Evolutionary conservation across 2,113 vertebrate species (phyloP).

Genomic region (Halcyon malimbica): DNA sequence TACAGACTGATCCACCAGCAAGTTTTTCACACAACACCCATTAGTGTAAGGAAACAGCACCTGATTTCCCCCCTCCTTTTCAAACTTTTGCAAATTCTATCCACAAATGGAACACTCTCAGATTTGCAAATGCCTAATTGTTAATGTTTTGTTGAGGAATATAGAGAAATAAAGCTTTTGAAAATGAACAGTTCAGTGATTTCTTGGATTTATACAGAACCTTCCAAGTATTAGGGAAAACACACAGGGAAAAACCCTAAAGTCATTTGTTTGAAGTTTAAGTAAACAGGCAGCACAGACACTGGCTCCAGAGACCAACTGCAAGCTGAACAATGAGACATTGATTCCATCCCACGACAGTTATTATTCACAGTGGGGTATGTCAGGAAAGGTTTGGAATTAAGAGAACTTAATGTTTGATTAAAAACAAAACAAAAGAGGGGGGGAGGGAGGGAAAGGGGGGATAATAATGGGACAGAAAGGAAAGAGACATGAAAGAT

Average conservation of each 20-base stretch:
- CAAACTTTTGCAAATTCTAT: not conserved
- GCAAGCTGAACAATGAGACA: not conserved
- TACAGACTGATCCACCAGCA: not conserved
- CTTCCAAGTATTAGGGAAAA: not conserved
- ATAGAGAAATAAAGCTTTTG: not conserved
- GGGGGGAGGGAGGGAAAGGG: too few species aligned
- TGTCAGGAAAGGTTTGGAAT: not conserved
- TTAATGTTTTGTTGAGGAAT: not conserved
- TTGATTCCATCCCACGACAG: not conserved
- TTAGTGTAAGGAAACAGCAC: accelerated
- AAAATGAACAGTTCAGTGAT: not conserved
- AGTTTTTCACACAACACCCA: not conserved
- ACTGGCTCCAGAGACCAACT: not conserved
- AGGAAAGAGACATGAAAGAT: not conserved
- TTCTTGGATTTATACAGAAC: not conserved
- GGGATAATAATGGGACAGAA: not conserved
- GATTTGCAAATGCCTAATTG: not conserved
- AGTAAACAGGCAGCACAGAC: not conserved
- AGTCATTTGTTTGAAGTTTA: not conserved
- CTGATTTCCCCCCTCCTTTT: not conserved
- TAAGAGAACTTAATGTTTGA: not conserved
- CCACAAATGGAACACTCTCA: accelerated
- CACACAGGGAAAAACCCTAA: accelerated
- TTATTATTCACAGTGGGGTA: not conserved
- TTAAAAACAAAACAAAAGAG: not conserved